Conservation (phyloP, 2,888 invertebrate species). For the Plagodis dolabraria region DNA sequence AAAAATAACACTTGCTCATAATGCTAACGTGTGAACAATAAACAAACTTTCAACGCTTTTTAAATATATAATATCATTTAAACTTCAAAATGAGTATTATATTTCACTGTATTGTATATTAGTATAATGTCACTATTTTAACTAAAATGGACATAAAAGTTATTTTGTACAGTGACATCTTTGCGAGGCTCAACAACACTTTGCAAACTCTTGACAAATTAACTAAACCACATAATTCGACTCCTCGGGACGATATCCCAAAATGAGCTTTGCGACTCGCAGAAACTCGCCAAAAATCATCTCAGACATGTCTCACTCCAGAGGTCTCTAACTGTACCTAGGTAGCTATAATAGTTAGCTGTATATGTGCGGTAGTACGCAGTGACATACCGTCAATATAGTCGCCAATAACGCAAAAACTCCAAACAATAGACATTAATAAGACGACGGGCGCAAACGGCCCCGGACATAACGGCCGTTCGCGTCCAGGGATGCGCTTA, state of each 20-base stretch:
- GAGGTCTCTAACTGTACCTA: neutral
- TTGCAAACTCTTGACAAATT: conserved; percentile 15
- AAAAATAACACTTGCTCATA: conserved; percentile 12
- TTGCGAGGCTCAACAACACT: conserved; percentile 9
- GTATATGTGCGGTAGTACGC: conserved; percentile 8
- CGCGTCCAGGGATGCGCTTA: conserved; percentile 77
- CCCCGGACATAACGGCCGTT: conserved; percentile 60
- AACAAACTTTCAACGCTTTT: conserved; percentile 11
- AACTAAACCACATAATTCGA: conserved; percentile 15
- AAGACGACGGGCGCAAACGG: conserved; percentile 67
- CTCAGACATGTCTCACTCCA: conserved; percentile 23
- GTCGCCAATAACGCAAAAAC: conserved; percentile 77
- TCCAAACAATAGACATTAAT: conserved; percentile 84
- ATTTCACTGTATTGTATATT: no score
- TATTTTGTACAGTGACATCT: conserved; percentile 6
- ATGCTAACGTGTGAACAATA: conserved; percentile 11
- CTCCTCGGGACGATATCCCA: conserved; percentile 15
- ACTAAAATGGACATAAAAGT: conserved; percentile 2
- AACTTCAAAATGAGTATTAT: neutral
- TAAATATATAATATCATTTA: conserved; percentile 8
- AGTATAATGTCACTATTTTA: no score
- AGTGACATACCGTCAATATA: conserved; percentile 56
- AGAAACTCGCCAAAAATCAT: conserved; percentile 11
- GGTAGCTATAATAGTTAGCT: neutral
- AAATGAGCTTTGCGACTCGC: conserved; percentile 8